phyloP scores from a whole-genome alignment of 2,888 invertebrate genomes.

The Phragmatobia fuliginosa region DNA sequence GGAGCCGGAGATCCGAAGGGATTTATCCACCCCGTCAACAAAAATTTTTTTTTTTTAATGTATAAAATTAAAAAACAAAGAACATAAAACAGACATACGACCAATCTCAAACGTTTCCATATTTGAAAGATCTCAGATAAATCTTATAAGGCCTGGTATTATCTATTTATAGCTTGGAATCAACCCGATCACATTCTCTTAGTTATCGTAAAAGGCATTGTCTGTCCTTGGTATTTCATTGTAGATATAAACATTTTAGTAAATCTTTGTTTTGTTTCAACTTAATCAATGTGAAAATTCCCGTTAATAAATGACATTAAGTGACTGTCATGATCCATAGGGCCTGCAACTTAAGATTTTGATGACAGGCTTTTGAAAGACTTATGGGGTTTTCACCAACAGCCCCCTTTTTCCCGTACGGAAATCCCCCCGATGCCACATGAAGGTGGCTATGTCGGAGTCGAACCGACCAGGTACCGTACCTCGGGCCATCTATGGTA shows the following conservation, averaged over 20 bases:
- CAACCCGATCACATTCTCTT: slow-evolving; percentile 8
- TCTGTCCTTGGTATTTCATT: slow-evolving; percentile 5
- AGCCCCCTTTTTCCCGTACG: no score
- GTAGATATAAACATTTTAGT: background rate
- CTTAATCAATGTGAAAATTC: background rate
- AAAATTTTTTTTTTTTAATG: no score
- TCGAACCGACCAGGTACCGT: no score
- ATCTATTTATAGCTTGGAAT: slow-evolving; percentile 8
- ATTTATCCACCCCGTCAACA: no score
- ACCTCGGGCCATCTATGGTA: no score
- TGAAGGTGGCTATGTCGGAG: no score
- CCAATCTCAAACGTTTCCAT: background rate
- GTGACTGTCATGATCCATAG: background rate
- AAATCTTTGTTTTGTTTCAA: background rate
- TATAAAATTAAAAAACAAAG: background rate
- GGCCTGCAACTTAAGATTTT: background rate
- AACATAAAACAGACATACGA: background rate
- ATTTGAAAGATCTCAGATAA: background rate
- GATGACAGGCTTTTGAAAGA: background rate
- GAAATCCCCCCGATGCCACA: no score
- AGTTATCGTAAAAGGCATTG: slow-evolving; percentile 2
- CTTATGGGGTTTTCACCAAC: no score
- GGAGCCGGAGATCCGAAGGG: no score
- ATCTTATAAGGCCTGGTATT: background rate
- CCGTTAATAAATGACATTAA: background rate